A percentile compares a stretch with the other conserved stretches of the same genome.
Conservation (phyloP, 2,797 vertebrate species). For the Betta splendens region DNA sequence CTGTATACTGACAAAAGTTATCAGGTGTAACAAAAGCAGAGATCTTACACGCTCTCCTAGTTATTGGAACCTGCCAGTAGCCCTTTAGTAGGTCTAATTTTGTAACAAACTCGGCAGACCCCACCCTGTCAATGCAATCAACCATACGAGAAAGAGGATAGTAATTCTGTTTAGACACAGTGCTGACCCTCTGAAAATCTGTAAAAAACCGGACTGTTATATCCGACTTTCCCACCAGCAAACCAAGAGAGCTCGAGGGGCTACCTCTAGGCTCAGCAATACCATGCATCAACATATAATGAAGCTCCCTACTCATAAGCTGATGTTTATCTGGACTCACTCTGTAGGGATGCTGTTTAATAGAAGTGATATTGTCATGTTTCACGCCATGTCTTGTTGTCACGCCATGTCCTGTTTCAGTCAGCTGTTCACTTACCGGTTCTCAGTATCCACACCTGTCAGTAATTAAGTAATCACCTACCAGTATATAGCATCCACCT, state of each 20-base stretch:
- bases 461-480: too few relatives aligned
- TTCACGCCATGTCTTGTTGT: too few relatives aligned
- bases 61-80: too few relatives aligned
- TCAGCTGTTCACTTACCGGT: too few relatives aligned
- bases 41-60: too few relatives aligned
- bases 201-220: not conserved
- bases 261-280: not conserved
- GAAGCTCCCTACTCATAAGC: not conserved
- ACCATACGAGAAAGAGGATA: not conserved
- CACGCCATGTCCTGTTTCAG: too few relatives aligned
- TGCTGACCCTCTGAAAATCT: not conserved
- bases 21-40: too few relatives aligned
- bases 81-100: not conserved
- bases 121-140: not conserved
- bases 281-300: not conserved
- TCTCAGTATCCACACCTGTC: too few relatives aligned
- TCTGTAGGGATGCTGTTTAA: not conserved
- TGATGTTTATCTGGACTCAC: not conserved
- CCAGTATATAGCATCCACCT: too few relatives aligned
- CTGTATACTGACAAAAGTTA: too few relatives aligned
- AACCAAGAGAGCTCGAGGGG: not conserved
- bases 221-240: not conserved
- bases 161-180: not conserved
- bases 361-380: not conserved
- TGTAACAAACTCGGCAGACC: not conserved